Evolutionary conservation across 2,113 vertebrate species (phyloP), one percentile per base, ranked within the genome.

Genomic region (Eupsittula cactorum): DNA sequence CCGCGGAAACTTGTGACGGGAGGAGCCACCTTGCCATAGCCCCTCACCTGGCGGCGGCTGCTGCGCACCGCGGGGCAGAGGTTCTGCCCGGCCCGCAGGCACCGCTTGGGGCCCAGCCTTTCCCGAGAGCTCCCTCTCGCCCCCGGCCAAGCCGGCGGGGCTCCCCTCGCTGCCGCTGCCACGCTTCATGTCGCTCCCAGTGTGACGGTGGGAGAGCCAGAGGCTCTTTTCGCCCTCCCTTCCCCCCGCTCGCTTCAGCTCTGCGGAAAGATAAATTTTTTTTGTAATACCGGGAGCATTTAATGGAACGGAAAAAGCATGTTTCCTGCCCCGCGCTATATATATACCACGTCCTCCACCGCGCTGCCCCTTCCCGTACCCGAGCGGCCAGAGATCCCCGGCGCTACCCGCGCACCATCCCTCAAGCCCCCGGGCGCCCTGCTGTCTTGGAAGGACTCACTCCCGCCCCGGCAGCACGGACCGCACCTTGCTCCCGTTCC

Each of bases 311-410:
- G 92, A 77, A 50, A 95, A 94, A 53, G 52, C 80, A 50, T 52
- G 14, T 83, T 96, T 95, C 92, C 90, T 91, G 82, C 71, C 41
- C 28, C 25, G 33, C 33, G 19, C 83, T 94, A 91, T 57, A 92
- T 91, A 59, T 50, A 82, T 67, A 75, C 55, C 65, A 46, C 50
- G 24, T 28, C 37, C 50, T 74, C 29, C 50, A 10, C 57, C 11
- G 42, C 53, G 44, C 63, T 91, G 39, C 35, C 67, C 50, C 27
- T 90, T 82, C 57, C 71, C 52, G 57, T 33, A 53, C 23, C 59
- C 86, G 5, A 27, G 39, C 35, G 33, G 75, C 49, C 41, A 4
- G 60, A 19, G 49, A 88, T 67, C 12, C 23, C 57, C n/a, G 20
- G 50, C 23, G 6, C 63, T 71, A 62, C 39, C 53, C 25, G 29